phyloP scores from a whole-genome alignment of 2,888 invertebrate species.

The Protonemura montana region DNA sequence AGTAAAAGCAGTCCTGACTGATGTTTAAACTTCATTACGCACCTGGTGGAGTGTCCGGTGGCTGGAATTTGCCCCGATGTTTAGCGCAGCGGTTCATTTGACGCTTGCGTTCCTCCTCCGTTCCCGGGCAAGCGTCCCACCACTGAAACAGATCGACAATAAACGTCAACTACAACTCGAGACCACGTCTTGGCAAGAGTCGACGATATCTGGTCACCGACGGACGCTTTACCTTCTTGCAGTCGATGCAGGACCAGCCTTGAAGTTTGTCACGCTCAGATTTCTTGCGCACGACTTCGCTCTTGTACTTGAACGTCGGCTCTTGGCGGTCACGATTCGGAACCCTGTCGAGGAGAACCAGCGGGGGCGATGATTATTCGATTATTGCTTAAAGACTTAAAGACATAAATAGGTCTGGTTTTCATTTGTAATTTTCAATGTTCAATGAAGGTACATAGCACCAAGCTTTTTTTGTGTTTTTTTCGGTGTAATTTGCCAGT shows the following conservation, averaged over 20 bases:
- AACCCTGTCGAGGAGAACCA: background rate
- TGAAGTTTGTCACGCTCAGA: background rate
- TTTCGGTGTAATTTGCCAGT: no score
- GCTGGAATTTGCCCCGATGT: background rate
- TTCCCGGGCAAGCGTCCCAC: background rate
- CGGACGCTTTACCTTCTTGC: constrained; percentile 2
- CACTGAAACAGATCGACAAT: background rate
- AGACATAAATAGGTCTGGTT: no score
- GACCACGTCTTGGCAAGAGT: no score
- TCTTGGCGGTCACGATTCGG: background rate
- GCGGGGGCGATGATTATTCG: no score
- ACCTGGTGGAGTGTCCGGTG: background rate
- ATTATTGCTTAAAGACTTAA: no score
- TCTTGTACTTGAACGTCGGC: background rate
- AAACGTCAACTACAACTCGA: background rate
- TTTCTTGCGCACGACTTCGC: background rate
- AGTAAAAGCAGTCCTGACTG: no score
- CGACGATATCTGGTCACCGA: no score
- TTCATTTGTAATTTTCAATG: no score
- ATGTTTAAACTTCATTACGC: background rate
- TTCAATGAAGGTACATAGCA: no score
- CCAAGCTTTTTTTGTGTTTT: no score
- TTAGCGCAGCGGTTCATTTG: background rate
- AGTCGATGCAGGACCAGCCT: background rate
- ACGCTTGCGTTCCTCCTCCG: background rate